Conservation (phyloP, 1,140 invertebrate genomes). For the Ceratosolen solmsi region DNA sequence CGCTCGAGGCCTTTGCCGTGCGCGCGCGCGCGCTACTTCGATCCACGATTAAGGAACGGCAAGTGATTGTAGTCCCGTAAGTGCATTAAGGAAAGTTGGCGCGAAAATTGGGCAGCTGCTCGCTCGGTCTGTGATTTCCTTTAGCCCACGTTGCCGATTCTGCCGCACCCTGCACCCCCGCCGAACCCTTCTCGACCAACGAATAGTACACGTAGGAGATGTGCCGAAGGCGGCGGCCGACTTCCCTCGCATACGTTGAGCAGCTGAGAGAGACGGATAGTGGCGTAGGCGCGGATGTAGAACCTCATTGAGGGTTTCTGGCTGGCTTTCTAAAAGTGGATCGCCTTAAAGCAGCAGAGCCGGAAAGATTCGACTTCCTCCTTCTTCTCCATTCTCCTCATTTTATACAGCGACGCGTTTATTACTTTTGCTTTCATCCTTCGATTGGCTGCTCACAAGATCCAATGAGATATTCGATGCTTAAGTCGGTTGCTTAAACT, state of each 20-base stretch:
- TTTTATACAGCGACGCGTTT: not conserved
- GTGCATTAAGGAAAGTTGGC: too few relatives aligned
- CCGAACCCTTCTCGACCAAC: too few relatives aligned
- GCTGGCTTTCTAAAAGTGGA: constrained; percentile 36
- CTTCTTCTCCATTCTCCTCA: not conserved
- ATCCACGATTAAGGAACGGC: too few relatives aligned
- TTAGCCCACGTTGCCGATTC: too few relatives aligned
- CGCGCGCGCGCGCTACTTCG: too few relatives aligned
- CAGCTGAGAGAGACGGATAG: not conserved
- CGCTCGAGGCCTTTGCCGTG: too few relatives aligned
- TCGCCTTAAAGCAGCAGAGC: constrained; percentile 25
- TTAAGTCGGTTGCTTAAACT: not conserved
- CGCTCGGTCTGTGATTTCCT: too few relatives aligned
- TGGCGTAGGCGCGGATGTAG: constrained; percentile 13
- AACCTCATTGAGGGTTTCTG: constrained; percentile 32
- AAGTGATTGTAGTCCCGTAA: too few relatives aligned
- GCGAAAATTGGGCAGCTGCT: too few relatives aligned
- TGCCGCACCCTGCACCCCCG: too few relatives aligned
- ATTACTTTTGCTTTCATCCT: constrained; percentile 1
- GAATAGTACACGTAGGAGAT: too few relatives aligned
- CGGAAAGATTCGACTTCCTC: constrained; percentile 17
- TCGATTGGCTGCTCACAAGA: not conserved
- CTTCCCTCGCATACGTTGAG: not conserved
- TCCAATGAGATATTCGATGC: not conserved
- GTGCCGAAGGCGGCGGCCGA: too few relatives aligned